Percentiles rank a stretch among this genome's conserved stretches.
These are phyloP conservation scores for Drosophila pegasa DNA, from an alignment of 2,888 invertebrate genomes.

Conservation along the genomic window DNA sequence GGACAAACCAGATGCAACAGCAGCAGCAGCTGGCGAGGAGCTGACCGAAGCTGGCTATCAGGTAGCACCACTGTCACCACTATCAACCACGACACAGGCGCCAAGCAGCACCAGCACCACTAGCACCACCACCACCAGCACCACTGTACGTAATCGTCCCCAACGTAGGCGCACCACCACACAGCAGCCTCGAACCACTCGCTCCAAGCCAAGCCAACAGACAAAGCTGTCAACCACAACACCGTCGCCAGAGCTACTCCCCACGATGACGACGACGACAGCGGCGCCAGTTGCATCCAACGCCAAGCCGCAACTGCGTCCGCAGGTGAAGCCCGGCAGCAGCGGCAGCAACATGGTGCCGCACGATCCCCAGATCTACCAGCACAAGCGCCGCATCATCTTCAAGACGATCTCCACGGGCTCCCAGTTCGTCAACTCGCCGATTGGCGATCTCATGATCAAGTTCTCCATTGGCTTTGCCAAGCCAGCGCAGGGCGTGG, in stretches of 20 bases:
- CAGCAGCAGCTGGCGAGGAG: slow-evolving; percentile 14
- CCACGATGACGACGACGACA: not conserved
- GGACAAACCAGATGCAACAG: slow-evolving; percentile 57
- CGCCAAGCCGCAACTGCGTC: slow-evolving; percentile 17
- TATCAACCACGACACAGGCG: slow-evolving; percentile 16
- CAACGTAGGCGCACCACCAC: slow-evolving; percentile 52
- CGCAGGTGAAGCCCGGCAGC: slow-evolving; percentile 9
- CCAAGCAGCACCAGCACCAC: slow-evolving; percentile 27
- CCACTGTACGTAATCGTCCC: slow-evolving; percentile 38
- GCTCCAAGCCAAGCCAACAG: slow-evolving; percentile 6
- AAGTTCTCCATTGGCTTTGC: slow-evolving; percentile 81
- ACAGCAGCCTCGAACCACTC: slow-evolving; percentile 39
- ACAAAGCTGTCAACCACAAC: slow-evolving; percentile 13
- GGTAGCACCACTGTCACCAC: slow-evolving; percentile 13
- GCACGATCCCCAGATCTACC: slow-evolving; percentile 47
- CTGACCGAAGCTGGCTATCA: slow-evolving; percentile 41
- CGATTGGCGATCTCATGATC: slow-evolving; percentile 81
- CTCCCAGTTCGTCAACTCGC: slow-evolving; percentile 79
- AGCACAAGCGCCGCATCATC: slow-evolving; percentile 67
- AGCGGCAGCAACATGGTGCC: slow-evolving; percentile 25
- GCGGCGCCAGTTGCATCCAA: slow-evolving; percentile 6
- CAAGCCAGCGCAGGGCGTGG: slow-evolving; percentile 42
- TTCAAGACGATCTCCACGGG: slow-evolving; percentile 78
- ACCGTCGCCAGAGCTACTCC: slow-evolving; percentile 1
- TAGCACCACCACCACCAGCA: slow-evolving; percentile 34